Evolutionary conservation across 53 echinoderm and acorn worm species (phyloP), one percentile per base, ranked within the genome.

Genomic region (Holothuria scabra): DNA sequence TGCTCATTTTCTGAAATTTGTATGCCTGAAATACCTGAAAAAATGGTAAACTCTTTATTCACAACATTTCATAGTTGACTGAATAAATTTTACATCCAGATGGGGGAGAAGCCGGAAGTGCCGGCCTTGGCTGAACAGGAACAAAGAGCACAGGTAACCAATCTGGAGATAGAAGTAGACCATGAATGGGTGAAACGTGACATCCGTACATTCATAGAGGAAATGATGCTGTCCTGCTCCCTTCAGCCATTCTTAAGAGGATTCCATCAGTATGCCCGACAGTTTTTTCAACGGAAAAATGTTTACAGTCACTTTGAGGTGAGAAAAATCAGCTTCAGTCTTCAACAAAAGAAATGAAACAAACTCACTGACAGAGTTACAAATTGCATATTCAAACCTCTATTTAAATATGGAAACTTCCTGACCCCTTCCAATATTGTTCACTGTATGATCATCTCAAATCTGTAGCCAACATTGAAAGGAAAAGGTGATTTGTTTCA

Each of bases 181-280:
- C 56, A 78, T 19, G 31, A 14, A 1, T 78, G 78, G 82, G 82
- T 81, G 24, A 81, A 46, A 14, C 68, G 62, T 21, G 89, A 89
- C 46, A 79, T 80, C 46, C 24, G 38, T 56, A 41, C 85, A 67
- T 89, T 89, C 59, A 67, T 85, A 10, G 25, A 48, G 7, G 85
- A 83, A 48, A 87, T 67, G 13, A 85, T 87, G 56, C 46, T 70
- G 59, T 46, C 26, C 4, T 86, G 95, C 49, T 69, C 84, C 22
- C 86, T 95, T 29, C 92, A 95, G 65, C 95, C 95, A 16, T 95
- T 95, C 74, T 84, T 95, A 4, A 90, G 88, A 79, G 95, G 95
- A 16, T 95, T 92, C 81, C 85, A 89, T 12, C 87, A 95, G 68
- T 95, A 92, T 59, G 86, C 95, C 25, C 66, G 78, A 30, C 83